phyloP scores from a whole-genome alignment of 2,113 vertebrate genomes.

The Scatophagus argus region DNA sequence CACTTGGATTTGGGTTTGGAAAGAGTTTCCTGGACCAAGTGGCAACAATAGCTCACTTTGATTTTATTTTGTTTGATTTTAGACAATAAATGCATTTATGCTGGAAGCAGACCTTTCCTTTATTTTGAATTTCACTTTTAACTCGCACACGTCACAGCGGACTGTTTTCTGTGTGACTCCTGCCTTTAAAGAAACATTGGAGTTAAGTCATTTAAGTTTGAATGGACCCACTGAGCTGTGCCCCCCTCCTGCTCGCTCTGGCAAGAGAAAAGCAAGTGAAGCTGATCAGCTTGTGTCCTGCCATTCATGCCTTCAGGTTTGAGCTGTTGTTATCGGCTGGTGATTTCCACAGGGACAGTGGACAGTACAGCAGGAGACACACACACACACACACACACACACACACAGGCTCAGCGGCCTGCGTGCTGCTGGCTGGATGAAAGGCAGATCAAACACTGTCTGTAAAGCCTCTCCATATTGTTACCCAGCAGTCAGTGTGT shows the following conservation, averaged over 20 bases:
- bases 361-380: conserved; percentile 63
- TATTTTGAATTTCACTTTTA: neutral
- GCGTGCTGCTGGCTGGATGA: conserved; percentile 73
- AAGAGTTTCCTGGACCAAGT: neutral
- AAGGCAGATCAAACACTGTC: conserved; percentile 80
- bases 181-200: conserved; percentile 34
- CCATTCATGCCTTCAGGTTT: conserved; percentile 51
- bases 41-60: too few species aligned
- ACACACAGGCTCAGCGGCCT: conserved; percentile 54
- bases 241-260: neutral
- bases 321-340: conserved; percentile 57
- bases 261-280: conserved; percentile 20
- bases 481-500: conserved; percentile 34
- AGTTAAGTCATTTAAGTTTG: conserved; percentile 48
- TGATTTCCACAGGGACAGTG: conserved; percentile 79
- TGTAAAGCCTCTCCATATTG: conserved; percentile 77
- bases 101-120: neutral
- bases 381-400: conserved; percentile 55
- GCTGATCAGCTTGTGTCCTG: conserved; percentile 63
- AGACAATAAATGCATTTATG: neutral
- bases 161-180: conserved; percentile 10
- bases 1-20: too few species aligned
- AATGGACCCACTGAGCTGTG: conserved; percentile 39
- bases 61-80: too few species aligned
- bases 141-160: neutral